Evolutionary conservation across 2,113 vertebrate species (phyloP).

Genomic region (Muntiacus reevesi): DNA sequence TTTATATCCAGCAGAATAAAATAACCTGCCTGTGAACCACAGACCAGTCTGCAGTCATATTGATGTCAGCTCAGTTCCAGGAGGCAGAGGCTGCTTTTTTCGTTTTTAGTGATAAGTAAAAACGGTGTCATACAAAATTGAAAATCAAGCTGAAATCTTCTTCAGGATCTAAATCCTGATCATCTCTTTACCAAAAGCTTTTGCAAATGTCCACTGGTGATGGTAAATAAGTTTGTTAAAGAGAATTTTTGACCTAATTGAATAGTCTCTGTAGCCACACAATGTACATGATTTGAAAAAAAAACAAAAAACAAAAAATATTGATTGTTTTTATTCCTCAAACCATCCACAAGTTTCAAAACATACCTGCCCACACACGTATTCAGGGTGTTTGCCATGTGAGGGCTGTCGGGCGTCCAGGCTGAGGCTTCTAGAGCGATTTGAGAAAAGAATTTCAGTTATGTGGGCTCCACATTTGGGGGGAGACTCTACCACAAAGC

Average conservation of each 20-base stretch:
- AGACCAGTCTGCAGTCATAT: not conserved
- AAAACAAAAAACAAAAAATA: not conserved
- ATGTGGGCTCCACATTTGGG: not conserved
- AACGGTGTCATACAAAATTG: not conserved
- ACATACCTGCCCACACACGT: not conserved
- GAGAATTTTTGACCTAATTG: not conserved
- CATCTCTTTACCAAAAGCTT: not conserved
- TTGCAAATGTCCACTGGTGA: not conserved
- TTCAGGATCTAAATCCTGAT: not conserved
- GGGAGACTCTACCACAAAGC: not conserved
- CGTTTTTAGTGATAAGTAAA: not conserved
- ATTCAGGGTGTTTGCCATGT: not conserved
- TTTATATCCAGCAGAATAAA: not conserved
- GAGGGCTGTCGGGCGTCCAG: not conserved
- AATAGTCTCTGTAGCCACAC: not conserved
- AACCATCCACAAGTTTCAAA: not conserved
- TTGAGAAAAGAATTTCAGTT: conserved; percentile 16
- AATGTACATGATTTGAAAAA: not conserved
- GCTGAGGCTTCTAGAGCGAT: not conserved
- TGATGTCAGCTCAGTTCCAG: not conserved
- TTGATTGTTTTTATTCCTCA: not conserved
- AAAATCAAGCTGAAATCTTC: not conserved
- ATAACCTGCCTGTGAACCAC: not conserved
- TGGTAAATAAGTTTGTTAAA: not conserved
- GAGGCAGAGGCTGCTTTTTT: not conserved